These are phyloP conservation scores for Gorsachius goisagi DNA, from an alignment of 2,113 vertebrate genomes.

Conservation along the genomic window DNA sequence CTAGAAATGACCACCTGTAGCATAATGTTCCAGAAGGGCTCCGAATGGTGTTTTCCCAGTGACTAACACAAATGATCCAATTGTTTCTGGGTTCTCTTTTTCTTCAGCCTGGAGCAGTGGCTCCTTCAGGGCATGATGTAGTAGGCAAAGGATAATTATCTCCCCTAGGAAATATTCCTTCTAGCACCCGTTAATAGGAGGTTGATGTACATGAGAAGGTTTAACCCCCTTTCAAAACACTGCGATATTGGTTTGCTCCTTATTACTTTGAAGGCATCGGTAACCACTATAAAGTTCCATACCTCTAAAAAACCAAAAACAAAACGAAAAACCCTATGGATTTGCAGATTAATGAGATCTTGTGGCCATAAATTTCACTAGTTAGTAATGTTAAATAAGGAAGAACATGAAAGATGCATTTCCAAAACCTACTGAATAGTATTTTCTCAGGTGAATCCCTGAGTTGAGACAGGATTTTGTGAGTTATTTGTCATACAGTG, in stretches of 20 bases:
- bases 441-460: background rate
- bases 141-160: background rate
- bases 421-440: background rate
- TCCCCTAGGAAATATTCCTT: background rate
- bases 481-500: background rate
- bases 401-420: background rate
- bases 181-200: background rate
- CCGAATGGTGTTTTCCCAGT: no score
- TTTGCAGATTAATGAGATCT: background rate
- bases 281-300: background rate
- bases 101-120: background rate
- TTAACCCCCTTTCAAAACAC: background rate
- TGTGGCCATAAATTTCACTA: background rate
- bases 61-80: background rate
- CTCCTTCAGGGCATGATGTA: background rate
- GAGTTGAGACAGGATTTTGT: background rate
- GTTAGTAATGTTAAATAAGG: background rate
- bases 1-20: background rate
- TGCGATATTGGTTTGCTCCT: background rate
- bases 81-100: background rate
- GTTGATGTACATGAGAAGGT: background rate
- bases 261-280: background rate
- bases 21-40: background rate
- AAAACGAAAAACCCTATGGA: no score
- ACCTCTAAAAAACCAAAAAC: background rate